Base-by-base conservation (phyloP, 2,888 invertebrate species). In the Sisyra nigra region DNA sequence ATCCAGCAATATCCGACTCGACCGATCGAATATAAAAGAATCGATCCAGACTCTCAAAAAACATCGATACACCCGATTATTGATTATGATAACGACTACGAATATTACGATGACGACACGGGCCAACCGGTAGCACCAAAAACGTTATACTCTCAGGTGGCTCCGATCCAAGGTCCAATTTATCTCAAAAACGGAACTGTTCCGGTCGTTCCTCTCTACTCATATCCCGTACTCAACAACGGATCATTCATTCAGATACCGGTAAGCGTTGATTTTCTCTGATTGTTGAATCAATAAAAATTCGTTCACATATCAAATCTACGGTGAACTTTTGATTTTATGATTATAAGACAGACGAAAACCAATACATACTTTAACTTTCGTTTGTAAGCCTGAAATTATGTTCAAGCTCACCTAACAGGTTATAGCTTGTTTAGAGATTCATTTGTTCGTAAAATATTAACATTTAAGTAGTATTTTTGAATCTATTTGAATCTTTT, bases 211-310 rank as follows among this genome's bases (percentile, higher is more conserved):
- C 88, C 88, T 15, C 68, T 88, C 36, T 87, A 85, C 52, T 82
- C 87, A 41, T 87, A 87, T 65, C 80, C 82, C 40, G 80, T 82
- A 51, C 67, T 84, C 55, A 85, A 84, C 64, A 88, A 88, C 63
- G 88, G 88, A 49, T 77, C 82, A 38, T 80, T 85, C 61, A 78
- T 87, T 52, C 87, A 88, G 69, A 88, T 88, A 69, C 88, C 88
- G 68, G 88, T 88, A 66, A 85, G 85, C 76, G 47, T 35, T 35
- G 43, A 41, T 38, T 38, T 15, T 38, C n/a, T 7, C 24, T 24
- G 24, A 24, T 7, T n/a, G n/a, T n/a, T n/a, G n/a, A 24, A 24
- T 24, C 7, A 24, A 24, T 24, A 24, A n/a, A n/a, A n/a, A n/a
- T n/a, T n/a, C n/a, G n/a, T n/a, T n/a, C n/a, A n/a, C n/a, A n/a